A percentile compares a stretch with the other conserved stretches of the same genome.
Conservation (phyloP, 2,888 invertebrate genomes). For the Xanthorhoe designata region DNA sequence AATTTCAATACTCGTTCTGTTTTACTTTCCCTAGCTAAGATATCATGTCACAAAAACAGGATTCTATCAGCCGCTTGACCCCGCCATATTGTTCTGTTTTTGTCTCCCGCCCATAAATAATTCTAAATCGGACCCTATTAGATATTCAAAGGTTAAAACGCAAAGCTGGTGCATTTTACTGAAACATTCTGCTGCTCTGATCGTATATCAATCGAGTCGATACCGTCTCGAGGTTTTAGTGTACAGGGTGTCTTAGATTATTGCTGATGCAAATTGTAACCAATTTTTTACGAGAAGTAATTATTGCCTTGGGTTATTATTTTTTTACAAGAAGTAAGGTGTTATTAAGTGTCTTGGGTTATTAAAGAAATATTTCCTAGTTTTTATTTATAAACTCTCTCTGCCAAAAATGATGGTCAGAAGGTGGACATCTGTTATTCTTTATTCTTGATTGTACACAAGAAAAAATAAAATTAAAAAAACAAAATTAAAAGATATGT, state of each 20-base stretch:
- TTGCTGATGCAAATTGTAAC: not conserved
- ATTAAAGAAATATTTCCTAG: too few relatives aligned
- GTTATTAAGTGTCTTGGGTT: too few relatives aligned
- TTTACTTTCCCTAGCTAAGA: not conserved
- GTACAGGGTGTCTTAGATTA: slow-evolving; percentile 22
- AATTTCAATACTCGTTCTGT: not conserved
- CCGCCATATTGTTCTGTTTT: slow-evolving; percentile 80
- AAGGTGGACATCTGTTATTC: too few relatives aligned
- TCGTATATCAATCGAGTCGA: slow-evolving; percentile 82
- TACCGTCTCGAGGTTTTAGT: slow-evolving; percentile 69
- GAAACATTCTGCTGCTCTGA: slow-evolving; percentile 73
- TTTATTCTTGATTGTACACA: too few relatives aligned
- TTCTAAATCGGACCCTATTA: slow-evolving; percentile 82
- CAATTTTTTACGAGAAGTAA: not conserved
- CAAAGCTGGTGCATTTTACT: slow-evolving; percentile 77
- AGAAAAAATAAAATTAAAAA: too few relatives aligned
- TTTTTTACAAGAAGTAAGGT: too few relatives aligned
- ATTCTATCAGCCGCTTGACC: slow-evolving; percentile 48
- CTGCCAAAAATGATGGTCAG: too few relatives aligned
- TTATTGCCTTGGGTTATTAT: not conserved
- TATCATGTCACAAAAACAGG: slow-evolving; percentile 1
- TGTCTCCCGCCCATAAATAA: slow-evolving; percentile 80
- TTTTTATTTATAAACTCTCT: too few relatives aligned
- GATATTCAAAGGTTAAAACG: slow-evolving; percentile 82
- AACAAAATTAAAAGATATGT: too few relatives aligned